phyloP scores from a whole-genome alignment of 2,113 vertebrate species.

The Chionomys nivalis region DNA sequence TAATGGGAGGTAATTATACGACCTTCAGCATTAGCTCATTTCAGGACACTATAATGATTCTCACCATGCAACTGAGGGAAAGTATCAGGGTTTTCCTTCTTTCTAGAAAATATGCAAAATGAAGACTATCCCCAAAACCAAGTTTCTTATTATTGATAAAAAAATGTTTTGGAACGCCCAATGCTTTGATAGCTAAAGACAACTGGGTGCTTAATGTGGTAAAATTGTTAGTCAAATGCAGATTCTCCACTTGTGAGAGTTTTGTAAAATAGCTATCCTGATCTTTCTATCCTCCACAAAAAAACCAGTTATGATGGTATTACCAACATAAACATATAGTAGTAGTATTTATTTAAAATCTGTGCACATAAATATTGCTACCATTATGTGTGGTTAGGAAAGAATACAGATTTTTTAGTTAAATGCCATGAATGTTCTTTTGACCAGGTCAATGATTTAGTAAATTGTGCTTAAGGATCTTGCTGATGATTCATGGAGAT shows the following conservation, averaged over 20 bases:
- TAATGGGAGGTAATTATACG: constrained; percentile 72
- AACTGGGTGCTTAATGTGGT: constrained; percentile 21
- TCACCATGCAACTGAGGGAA: not conserved
- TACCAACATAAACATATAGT: not conserved
- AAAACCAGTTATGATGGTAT: not conserved
- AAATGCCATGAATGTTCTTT: not conserved
- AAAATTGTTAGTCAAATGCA: constrained; percentile 58
- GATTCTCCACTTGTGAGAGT: constrained; percentile 9
- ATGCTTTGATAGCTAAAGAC: not conserved
- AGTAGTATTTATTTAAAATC: not conserved
- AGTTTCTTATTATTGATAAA: constrained; percentile 17
- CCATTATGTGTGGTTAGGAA: not conserved
- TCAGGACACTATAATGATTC: constrained; percentile 55
- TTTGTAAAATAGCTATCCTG: constrained; percentile 14
- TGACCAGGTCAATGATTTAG: not conserved
- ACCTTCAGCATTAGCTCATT: constrained; percentile 55
- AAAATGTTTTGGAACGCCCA: constrained; percentile 27
- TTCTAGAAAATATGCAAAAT: constrained; percentile 45
- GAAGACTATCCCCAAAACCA: not conserved
- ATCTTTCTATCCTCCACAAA: constrained; percentile 5
- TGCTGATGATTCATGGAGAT: not conserved
- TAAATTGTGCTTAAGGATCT: not conserved
- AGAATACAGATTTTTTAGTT: not conserved
- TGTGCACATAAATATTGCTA: constrained; percentile 6
- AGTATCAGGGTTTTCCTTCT: constrained; percentile 48